Evolutionary conservation across 2,888 invertebrate genomes (phyloP).

Genomic region (Trissoscelio sp.): DNA sequence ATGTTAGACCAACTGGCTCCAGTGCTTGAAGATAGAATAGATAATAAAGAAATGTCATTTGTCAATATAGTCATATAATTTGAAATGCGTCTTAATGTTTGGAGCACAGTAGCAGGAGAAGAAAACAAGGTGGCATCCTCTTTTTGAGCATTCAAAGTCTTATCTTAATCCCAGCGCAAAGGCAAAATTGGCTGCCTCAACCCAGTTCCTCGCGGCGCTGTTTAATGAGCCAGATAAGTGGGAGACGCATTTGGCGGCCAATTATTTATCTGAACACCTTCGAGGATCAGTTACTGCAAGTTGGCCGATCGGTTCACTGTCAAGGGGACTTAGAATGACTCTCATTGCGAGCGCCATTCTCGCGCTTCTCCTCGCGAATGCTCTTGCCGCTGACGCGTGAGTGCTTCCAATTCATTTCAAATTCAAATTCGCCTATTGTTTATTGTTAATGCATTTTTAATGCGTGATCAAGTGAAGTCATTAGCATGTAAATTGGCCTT

Average conservation of each 20-base stretch:
- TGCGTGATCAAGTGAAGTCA: too few species aligned
- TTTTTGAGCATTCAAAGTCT: conserved; percentile 40
- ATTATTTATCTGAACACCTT: conserved; percentile 75
- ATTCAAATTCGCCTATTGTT: background rate
- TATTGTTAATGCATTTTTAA: background rate
- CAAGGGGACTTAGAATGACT: conserved; percentile 76
- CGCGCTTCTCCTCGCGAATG: conserved; percentile 29
- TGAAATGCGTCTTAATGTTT: conserved; percentile 70
- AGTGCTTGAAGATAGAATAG: too few species aligned
- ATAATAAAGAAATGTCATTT: too few species aligned
- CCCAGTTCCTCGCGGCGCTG: conserved; percentile 69
- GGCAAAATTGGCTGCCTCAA: conserved; percentile 69
- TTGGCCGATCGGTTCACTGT: conserved; percentile 76
- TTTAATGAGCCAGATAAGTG: conserved; percentile 72
- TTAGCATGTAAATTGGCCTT: too few species aligned
- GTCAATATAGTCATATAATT: too few species aligned
- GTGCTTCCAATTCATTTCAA: conserved; percentile 26
- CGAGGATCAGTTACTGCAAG: conserved; percentile 76
- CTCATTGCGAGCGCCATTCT: conserved; percentile 69
- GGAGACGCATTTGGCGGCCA: conserved; percentile 78
- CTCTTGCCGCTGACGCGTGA: conserved; percentile 37
- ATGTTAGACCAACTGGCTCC: too few species aligned
- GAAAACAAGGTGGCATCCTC: conserved; percentile 20
- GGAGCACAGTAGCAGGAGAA: conserved; percentile 23
- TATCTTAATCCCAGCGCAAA: conserved; percentile 74